These are phyloP conservation scores for Trialeurodes vaporariorum DNA, from an alignment of 1,140 invertebrate genomes.

Conservation along the genomic window DNA sequence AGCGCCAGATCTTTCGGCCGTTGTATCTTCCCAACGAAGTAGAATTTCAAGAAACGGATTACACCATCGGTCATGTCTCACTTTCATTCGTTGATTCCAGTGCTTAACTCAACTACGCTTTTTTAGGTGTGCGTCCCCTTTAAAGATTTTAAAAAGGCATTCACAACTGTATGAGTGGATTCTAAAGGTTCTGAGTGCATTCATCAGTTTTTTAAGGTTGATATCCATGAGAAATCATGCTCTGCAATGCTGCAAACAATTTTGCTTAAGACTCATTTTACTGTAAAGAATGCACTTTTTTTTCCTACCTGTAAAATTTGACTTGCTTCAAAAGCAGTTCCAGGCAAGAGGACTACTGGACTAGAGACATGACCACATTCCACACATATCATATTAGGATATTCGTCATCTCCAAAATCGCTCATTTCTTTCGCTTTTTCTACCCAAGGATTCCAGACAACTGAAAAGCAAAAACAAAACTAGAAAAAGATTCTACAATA, in stretches of 20 bases:
- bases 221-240: not conserved
- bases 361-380: conserved; percentile 80
- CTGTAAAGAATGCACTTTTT: conserved; percentile 11
- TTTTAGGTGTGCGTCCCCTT: too few relatives aligned
- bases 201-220: too few relatives aligned
- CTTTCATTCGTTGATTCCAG: too few relatives aligned
- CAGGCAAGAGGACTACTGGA: conserved; percentile 71
- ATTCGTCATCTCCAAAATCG: conserved; percentile 91
- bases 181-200: not conserved
- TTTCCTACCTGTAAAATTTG: conserved; percentile 63
- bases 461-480: too few relatives aligned
- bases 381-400: conserved; percentile 90
- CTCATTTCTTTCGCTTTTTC: conserved; percentile 82
- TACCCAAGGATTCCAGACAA: conserved; percentile 94
- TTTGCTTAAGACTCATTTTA: not conserved
- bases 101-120: too few relatives aligned
- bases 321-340: conserved; percentile 76
- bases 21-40: too few relatives aligned
- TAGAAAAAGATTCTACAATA: too few relatives aligned
- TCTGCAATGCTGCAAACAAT: not conserved
- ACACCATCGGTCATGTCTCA: too few relatives aligned
- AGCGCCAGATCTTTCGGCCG: too few relatives aligned
- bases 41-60: too few relatives aligned
- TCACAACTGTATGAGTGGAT: too few relatives aligned
- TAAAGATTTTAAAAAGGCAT: too few relatives aligned